These are phyloP conservation scores for Lordiphosa andalusiaca DNA, from an alignment of 2,888 invertebrate genomes.

Conservation along the genomic window DNA sequence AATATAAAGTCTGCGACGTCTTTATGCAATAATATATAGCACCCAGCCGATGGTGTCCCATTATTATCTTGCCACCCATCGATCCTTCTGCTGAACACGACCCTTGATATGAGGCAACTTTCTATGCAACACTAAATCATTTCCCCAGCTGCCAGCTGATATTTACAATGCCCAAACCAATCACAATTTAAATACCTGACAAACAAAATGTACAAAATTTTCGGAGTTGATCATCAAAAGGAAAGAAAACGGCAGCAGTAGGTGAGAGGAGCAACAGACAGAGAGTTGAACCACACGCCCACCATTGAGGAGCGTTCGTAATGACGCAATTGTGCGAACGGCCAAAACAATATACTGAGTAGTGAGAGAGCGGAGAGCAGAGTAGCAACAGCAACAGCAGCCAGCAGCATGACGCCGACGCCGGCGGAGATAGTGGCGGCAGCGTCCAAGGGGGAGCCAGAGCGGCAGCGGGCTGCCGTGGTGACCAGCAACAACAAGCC, in stretches of 20 bases:
- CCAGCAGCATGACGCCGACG: conserved; percentile 19
- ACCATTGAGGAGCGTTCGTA: neutral
- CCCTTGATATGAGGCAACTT: too few species aligned
- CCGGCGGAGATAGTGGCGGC: conserved; percentile 37
- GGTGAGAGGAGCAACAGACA: conserved; percentile 1
- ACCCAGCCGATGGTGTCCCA: too few species aligned
- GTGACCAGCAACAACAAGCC: neutral
- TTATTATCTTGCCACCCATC: too few species aligned
- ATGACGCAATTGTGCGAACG: conserved; percentile 37
- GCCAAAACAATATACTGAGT: conserved; percentile 22
- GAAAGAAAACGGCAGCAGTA: conserved; percentile 17
- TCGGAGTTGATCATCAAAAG: conserved; percentile 20
- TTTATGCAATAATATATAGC: too few species aligned
- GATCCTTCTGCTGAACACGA: too few species aligned
- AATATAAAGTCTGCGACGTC: too few species aligned
- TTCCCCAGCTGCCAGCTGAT: too few species aligned
- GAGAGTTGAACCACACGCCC: neutral
- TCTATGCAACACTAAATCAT: too few species aligned
- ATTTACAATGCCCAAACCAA: neutral
- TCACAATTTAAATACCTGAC: conserved; percentile 31
- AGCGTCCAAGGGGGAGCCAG: neutral
- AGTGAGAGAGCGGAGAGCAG: conserved; percentile 16
- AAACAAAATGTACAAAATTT: conserved; percentile 44
- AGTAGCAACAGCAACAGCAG: conserved; percentile 17
- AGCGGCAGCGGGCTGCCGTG: neutral